Conservation (phyloP, 2,113 vertebrate species). For the Platysternon megacephalum region DNA sequence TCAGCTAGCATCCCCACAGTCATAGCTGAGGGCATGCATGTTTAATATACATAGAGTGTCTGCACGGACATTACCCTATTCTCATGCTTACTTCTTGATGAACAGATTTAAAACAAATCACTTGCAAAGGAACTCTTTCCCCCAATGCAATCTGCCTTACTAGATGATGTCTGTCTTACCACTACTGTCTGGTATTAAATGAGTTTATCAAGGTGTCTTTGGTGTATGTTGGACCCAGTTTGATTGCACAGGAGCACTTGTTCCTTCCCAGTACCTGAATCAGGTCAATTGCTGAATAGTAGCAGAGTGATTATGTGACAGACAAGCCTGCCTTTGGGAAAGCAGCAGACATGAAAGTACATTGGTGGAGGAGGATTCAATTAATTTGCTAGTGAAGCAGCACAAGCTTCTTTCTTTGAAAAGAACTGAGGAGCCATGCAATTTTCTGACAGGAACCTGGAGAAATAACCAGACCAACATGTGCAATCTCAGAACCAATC, state of each 20-base stretch:
- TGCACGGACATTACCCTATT: background rate
- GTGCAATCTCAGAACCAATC: background rate
- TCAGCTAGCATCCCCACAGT: background rate
- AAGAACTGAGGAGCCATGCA: background rate
- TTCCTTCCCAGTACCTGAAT: slow-evolving; percentile 45
- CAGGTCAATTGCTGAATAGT: slow-evolving; percentile 68
- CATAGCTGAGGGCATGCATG: background rate
- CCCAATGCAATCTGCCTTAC: background rate
- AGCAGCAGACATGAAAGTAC: slow-evolving; percentile 48
- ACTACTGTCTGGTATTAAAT: background rate
- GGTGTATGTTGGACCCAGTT: slow-evolving; percentile 33
- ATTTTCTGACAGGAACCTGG: slow-evolving; percentile 32
- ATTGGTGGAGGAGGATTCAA: slow-evolving; percentile 50
- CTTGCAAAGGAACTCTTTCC: background rate
- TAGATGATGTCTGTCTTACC: background rate
- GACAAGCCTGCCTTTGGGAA: slow-evolving; percentile 67
- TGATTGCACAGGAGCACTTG: slow-evolving; percentile 60
- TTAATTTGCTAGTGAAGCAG: slow-evolving; percentile 61
- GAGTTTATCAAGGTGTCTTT: slow-evolving; percentile 52
- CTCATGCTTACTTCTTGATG: background rate
- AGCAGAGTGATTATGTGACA: slow-evolving; percentile 66
- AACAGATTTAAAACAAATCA: background rate
- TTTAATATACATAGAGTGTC: background rate
- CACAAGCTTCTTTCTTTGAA: slow-evolving; percentile 29
- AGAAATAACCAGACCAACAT: slow-evolving; percentile 50